Base-by-base conservation (phyloP, 2,797 vertebrate genomes). In the Menidia menidia region DNA sequence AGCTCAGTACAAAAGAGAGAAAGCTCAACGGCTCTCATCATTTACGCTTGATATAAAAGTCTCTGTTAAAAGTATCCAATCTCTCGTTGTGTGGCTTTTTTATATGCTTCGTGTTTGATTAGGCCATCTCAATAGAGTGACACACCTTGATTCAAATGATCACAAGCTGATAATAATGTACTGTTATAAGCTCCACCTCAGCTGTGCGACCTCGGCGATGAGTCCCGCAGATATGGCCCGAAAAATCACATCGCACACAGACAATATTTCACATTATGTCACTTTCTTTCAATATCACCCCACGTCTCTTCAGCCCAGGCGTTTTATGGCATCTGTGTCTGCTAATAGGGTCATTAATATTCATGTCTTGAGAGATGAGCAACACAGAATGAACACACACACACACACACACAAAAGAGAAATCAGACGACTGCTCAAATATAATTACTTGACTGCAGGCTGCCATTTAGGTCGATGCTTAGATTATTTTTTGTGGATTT, bases 321-420 rank as follows among this genome's bases (percentile, higher is more conserved):
- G 41, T 71, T 63, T 73, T 65, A 81, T 88, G 85, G 77, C 77
- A 80, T 85, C 79, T 80, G 64, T 80, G 83, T 81, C 80, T 82
- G 67, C 82, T 91, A 89, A 90, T 89, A 68, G 80, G 75, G 62
- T 82, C 75, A 85, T 92, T 90, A 89, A 89, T 92, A 90, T 92
- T 92, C 87, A 90, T 90, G 82, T 87, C 72, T 78, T 78, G 68
- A 77, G 74, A 87, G 70, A 88, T 74, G 73, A 80, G 80, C 75
- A 77, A 68, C 77, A 71, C 77, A 68, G 59, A 66, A 18, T 73
- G 69, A 73, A 39, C 35, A 39, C 53, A 54, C 64, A 18, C 65
- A 42, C 70, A 51, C 41, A 59, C 80, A 80, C 64, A 63, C 52
- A 56, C 63, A 64, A 48, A 73, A 83, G 75, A 86, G 50, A 90